Evolutionary conservation across 2,888 invertebrate species (phyloP), one percentile per base, ranked within the genome.

Genomic region (Lepidochitona cinerea): DNA sequence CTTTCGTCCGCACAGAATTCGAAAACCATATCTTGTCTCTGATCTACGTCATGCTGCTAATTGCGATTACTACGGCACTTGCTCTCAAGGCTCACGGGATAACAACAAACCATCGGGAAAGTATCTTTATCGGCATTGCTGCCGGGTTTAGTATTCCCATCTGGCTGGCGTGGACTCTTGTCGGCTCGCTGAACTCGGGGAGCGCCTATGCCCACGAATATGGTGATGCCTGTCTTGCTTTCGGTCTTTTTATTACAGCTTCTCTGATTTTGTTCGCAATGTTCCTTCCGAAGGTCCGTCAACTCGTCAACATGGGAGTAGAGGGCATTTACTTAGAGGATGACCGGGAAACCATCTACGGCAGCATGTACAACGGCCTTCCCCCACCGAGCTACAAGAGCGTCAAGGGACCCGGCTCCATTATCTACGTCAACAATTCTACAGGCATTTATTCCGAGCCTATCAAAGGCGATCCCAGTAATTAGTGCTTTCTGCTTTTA

Each of bases 81-180:
- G 95, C 97, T 70, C 93, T 96, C 79, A 83, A 79, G 87, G 96
- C 97, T 70, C 89, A 91, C 68, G 95, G 96, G 69, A 96, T 97
- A 77, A 94, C 96, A 73, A 97, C 97, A 91, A 97, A 97, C 92
- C 96, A 97, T 90, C 93, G 97, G 69, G 97, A 97, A 91, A 95
- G 97, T 65, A 95, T 96, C 41, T 97, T 96, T 91, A 97, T 97
- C 84, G 97, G 96, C 18, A 93, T 96, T 81, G 95, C 96, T 29
- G 94, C 96, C 67, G 96, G 96, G 54, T 94, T 96, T 75, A 94
- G 95, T 79, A 94, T 97, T 77, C 96, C 96, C 70, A 94, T 97
- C 68, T 89, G 88, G 88, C 70, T 90, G 66, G 87, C 87, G 0
- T 90, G 89, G 89, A 83, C 81, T 7, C 83, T 96, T 80, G 95